A percentile compares a stretch with the other conserved stretches of the same genome.
Evolutionary conservation across 2,888 invertebrate genomes (phyloP).

Genomic region (Scaptomyza tumidula): DNA sequence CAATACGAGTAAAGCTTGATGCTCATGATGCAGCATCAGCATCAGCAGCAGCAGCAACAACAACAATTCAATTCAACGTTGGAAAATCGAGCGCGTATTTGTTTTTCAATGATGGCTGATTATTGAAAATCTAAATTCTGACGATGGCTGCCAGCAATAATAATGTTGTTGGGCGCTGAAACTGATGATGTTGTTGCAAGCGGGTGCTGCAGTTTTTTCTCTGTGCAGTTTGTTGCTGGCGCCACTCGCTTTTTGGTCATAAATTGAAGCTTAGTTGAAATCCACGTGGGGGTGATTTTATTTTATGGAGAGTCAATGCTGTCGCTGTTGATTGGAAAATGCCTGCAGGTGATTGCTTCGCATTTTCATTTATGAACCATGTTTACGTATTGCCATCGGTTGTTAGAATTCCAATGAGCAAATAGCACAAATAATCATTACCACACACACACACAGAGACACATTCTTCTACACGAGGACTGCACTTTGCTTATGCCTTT

Average conservation of each 20-base stretch:
- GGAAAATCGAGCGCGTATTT: conserved; percentile 73
- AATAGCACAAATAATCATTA: conserved; percentile 23
- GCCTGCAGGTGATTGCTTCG: conserved; percentile 74
- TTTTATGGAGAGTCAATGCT: conserved; percentile 35
- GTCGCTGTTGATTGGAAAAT: conserved; percentile 71
- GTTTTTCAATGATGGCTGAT: conserved; percentile 80
- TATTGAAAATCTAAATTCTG: conserved; percentile 79
- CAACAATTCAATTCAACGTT: conserved; percentile 62
- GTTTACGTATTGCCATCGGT: conserved; percentile 35
- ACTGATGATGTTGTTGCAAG: conserved; percentile 38
- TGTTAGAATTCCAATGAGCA: conserved; percentile 43
- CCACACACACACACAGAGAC: neutral
- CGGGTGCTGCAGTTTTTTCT: conserved; percentile 24
- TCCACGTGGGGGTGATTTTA: conserved; percentile 45
- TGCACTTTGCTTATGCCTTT: conserved; percentile 19
- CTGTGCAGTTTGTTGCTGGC: conserved; percentile 22
- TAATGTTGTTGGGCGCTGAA: conserved; percentile 27
- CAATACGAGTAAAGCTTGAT: conserved; percentile 36
- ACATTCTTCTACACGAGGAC: neutral
- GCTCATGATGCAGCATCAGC: conserved; percentile 21
- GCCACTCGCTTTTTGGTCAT: conserved; percentile 48
- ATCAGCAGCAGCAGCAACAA: conserved; percentile 18
- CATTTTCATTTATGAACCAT: conserved; percentile 67
- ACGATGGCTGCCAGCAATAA: conserved; percentile 42
- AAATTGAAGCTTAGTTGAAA: conserved; percentile 65